Base-by-base conservation (phyloP, 1,140 invertebrate species). In the Zaprionus ghesquierei region DNA sequence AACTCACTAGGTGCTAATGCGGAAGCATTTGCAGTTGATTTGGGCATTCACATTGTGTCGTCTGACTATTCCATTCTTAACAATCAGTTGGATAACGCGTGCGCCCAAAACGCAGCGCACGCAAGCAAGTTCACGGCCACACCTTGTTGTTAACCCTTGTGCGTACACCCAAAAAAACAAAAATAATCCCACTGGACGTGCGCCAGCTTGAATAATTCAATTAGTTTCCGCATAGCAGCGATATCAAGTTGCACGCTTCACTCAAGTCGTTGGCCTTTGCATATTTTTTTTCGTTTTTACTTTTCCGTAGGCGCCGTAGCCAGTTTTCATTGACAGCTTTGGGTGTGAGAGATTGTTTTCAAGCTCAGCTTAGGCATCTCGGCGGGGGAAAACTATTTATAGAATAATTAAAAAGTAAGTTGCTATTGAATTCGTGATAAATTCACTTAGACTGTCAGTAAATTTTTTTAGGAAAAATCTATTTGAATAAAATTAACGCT, bases 71-170 rank as follows among this genome's bases (percentile, higher is more conserved):
- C 2, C 35, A 50, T 62, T 49, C 44, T 13, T 6, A 15, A 60
- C 22, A 33, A n/a, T n/a, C 12, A n/a, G 2, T n/a, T 5, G 27
- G 46, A n/a, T 41, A 46, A 56, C 35, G 55, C 68, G 73, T 31
- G 70, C 68, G 50, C 62, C 75, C 63, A 70, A 15, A n/a, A n/a
- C n/a, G n/a, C n/a, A n/a, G n/a, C 61, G 51, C 63, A 33, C 58
- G n/a, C n/a, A n/a, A 56, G 5, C 69, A 84, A 89, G 84, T 84
- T 89, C 77, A 89, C 78, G 80, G 82, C 59, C 77, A 35, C 18
- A 2, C 41, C 33, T 33, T 12, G 18, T 29, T 25, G 23, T 66
- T 46, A 73, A 73, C 78, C 73, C 78, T 75, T 78, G 49, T 69
- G 55, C 38, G 60, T 62, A 22, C 41, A 44, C 41, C 33, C 31